Percentiles rank a stretch among this genome's conserved stretches.
These are phyloP conservation scores for Petrocephalus sullivani DNA, from an alignment of 2,797 vertebrate species.

Conservation along the genomic window DNA sequence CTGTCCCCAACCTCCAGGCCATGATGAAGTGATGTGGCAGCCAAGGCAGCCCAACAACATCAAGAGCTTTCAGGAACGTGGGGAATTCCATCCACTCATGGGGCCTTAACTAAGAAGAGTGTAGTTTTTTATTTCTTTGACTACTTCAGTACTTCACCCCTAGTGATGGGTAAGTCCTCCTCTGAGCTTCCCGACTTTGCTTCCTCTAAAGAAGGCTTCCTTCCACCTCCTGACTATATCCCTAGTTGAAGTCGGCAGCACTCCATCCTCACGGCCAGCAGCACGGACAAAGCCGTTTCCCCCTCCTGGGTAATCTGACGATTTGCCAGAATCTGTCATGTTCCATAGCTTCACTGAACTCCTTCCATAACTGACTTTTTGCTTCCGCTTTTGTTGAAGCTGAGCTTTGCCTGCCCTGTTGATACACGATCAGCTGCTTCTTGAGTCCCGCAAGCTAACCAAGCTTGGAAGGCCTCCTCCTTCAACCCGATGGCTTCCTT, in stretches of 20 bases:
- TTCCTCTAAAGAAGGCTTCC: not conserved
- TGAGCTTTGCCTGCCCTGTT: too few relatives aligned
- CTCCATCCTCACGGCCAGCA: not conserved
- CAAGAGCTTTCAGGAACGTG: not conserved
- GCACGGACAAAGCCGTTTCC: not conserved
- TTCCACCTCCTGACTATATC: not conserved
- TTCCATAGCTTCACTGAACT: too few relatives aligned
- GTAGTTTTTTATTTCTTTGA: too few relatives aligned
- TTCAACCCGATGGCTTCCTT: too few relatives aligned
- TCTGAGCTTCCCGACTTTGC: not conserved
- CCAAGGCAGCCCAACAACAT: not conserved
- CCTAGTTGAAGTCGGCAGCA: not conserved
- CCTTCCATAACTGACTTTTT: too few relatives aligned
- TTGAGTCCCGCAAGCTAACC: too few relatives aligned
- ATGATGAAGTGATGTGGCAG: not conserved
- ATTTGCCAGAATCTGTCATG: not conserved
- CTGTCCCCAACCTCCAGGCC: not conserved
- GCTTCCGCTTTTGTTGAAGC: too few relatives aligned
- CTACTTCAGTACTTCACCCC: too few relatives aligned
- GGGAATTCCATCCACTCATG: not conserved
- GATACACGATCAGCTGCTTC: too few relatives aligned
- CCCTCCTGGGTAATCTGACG: not conserved
- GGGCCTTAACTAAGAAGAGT: not conserved
- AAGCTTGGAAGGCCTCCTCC: too few relatives aligned
- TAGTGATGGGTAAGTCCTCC: not conserved